Evolutionary conservation across 2,113 vertebrate genomes (phyloP).

Genomic region (Regulus satrapa): DNA sequence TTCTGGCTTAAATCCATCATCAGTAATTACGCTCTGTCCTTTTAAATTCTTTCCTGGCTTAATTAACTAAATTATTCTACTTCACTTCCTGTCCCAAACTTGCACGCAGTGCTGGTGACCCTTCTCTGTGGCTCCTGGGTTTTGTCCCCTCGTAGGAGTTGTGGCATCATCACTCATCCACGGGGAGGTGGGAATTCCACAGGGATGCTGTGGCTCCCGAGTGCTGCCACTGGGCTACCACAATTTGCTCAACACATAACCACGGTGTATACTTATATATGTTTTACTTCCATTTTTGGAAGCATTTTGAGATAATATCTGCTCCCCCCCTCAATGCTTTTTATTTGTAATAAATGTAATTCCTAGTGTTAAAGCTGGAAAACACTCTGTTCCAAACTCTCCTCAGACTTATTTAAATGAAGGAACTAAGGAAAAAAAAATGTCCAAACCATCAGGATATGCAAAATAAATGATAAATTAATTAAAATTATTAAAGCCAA

Average conservation of each 20-base stretch:
- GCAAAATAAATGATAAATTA: not conserved
- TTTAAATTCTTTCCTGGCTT: slow-evolving; percentile 35
- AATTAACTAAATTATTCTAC: slow-evolving; percentile 13
- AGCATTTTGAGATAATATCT: not conserved
- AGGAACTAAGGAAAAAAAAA: not conserved
- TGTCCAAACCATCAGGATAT: not conserved
- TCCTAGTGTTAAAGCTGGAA: not conserved
- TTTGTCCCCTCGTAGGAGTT: rapidly evolving
- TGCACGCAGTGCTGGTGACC: not conserved
- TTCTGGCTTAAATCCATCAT: slow-evolving; percentile 62
- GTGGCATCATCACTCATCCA: not conserved
- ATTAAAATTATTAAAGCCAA: not conserved
- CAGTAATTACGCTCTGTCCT: slow-evolving; percentile 16
- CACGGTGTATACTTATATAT: rapidly evolving
- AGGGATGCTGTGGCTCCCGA: not conserved
- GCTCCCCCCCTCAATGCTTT: not conserved
- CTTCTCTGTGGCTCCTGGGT: not conserved
- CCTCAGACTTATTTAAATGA: not conserved
- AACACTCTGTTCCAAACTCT: not conserved
- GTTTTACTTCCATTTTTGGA: not conserved
- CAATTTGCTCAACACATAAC: not conserved
- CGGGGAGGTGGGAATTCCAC: not conserved
- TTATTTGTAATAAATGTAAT: not conserved
- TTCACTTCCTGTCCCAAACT: slow-evolving; percentile 10
- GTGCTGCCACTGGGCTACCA: not conserved